A percentile compares a stretch with the other conserved stretches of the same genome.
phyloP scores from a whole-genome alignment of 2,888 invertebrate genomes.

The Cheilosia vulpina region DNA sequence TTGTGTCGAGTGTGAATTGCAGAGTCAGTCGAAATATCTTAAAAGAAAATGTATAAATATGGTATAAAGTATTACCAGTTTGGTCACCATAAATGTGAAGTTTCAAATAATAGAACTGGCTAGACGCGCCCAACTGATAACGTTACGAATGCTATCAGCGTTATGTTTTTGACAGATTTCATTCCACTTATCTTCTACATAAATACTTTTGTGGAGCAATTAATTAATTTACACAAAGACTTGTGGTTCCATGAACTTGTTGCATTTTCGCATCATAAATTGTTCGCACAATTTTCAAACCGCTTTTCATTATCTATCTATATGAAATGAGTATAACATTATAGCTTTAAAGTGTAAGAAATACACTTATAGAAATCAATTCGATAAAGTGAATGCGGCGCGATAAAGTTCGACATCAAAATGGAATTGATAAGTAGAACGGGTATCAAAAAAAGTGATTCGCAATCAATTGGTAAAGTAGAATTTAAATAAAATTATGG shows the following conservation, averaged over 20 bases:
- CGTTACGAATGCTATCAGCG: not conserved
- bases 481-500: not conserved
- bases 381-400: slow-evolving; percentile 33
- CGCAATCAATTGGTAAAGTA: slow-evolving; percentile 46
- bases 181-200: slow-evolving; percentile 18
- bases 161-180: slow-evolving; percentile 11
- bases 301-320: not conserved
- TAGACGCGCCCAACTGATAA: not conserved
- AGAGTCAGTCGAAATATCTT: no score
- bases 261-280: slow-evolving; percentile 8
- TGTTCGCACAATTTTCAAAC: not conserved
- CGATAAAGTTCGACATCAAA: slow-evolving; percentile 34
- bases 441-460: slow-evolving; percentile 38
- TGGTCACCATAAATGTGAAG: no score
- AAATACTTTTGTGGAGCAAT: slow-evolving; percentile 13
- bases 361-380: not conserved
- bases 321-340: not conserved
- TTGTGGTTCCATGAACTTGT: slow-evolving; percentile 28
- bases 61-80: no score
- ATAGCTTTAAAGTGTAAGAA: not conserved
- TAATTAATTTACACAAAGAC: slow-evolving; percentile 54
- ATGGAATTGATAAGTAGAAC: slow-evolving; percentile 64
- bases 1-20: no score
- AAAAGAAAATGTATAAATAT: no score
- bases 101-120: not conserved